Conservation (phyloP, 2,797 vertebrate genomes). For the Peromyscus melanophrys region DNA sequence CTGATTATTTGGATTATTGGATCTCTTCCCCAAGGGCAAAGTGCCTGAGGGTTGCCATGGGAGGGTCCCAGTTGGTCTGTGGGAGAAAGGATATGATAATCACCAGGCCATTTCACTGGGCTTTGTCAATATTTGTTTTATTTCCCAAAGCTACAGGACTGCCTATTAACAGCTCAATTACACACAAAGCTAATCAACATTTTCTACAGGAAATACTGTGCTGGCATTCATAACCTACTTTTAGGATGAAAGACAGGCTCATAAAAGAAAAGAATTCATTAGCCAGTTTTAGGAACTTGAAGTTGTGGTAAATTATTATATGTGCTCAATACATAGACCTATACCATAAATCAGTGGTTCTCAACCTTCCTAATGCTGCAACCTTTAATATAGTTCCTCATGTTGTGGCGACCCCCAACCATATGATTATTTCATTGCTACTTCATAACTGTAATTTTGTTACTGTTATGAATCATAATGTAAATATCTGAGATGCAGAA, state of each 20-base stretch:
- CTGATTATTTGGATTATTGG: constrained; percentile 25
- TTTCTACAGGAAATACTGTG: constrained; percentile 70
- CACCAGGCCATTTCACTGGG: constrained; percentile 36
- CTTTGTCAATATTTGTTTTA: constrained; percentile 74
- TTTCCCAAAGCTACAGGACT: constrained; percentile 73
- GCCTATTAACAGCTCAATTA: constrained; percentile 69
- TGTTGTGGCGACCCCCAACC: neutral
- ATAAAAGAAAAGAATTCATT: constrained; percentile 56
- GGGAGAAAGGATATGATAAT: constrained; percentile 65
- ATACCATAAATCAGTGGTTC: neutral
- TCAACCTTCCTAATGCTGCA: neutral
- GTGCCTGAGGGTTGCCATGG: constrained; percentile 6
- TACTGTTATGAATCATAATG: neutral
- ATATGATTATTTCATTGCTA: neutral
- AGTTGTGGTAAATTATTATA: constrained; percentile 50
- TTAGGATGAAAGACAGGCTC: constrained; percentile 72
- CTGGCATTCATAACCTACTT: constrained; percentile 69
- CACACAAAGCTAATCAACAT: constrained; percentile 79
- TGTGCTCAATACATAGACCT: neutral
- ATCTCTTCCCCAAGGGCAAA: constrained; percentile 54
- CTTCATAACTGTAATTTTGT: neutral
- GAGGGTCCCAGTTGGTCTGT: neutral
- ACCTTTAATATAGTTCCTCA: neutral
- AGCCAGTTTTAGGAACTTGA: constrained; percentile 57
- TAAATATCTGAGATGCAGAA: neutral